Evolutionary conservation across 2,888 invertebrate genomes (phyloP), one percentile per base, ranked within the genome.

Genomic region (Papilio demoleus): DNA sequence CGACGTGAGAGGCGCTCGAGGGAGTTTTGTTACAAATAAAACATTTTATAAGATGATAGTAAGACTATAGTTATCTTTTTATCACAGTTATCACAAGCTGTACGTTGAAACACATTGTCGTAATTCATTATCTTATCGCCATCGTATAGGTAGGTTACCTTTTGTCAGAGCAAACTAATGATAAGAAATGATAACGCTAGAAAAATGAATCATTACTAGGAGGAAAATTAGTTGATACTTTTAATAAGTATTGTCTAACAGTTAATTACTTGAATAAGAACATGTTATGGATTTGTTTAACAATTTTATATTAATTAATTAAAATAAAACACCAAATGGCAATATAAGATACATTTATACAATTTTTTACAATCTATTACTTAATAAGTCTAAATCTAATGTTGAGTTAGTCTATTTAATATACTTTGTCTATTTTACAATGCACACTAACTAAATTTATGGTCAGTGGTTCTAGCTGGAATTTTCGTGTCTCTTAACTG

Each of bases 91-190:
- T 73, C 77, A 65, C 68, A 70, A 74, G 73, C 74, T 75, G 72
- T 75, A 75, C 78, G 80, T 77, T 80, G 76, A 77, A 82, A 83
- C 77, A 79, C 74, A 80, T 78, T 84, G 84, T 84, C 88, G 85
- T 87, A 87, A 87, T 80, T 77, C 72, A 69, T 72, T 87, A 88
- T 88, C 88, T 90, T 87, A 90, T 90, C 90, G 76, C 77, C 75
- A 83, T 85, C 77, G 77, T 14, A 64, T 64, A 68, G 65, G 59
- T 69, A 69, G 61, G 69, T 65, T 75, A 87, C 86, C 86, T 88
- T 86, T 80, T 81, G 81, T 84, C 82, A 81, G 81, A 83, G 80
- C 78, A 81, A 77, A 77, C 71, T 74, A 74, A 76, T 80, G 86
- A 89, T 85, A 86, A 82, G 75, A 75, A 70, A 67, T 80, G 85